Evolutionary conservation across 2,797 vertebrate species (phyloP).

Genomic region (Streptopelia turtur): DNA sequence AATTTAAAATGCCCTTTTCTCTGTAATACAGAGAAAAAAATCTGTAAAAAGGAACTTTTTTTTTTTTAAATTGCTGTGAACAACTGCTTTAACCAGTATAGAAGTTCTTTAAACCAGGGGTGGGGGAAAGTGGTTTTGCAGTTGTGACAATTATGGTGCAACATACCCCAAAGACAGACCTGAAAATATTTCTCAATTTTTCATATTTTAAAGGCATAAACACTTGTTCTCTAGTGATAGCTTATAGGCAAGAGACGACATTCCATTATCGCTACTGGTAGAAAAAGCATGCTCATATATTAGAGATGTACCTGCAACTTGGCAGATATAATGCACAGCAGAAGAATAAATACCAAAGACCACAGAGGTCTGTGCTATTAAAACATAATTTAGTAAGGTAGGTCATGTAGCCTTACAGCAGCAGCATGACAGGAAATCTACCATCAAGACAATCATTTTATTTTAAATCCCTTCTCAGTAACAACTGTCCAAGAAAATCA

Average conservation of each 20-base stretch:
- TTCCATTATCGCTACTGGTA: not conserved
- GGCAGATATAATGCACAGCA: constrained; percentile 11
- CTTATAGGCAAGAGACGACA: not conserved
- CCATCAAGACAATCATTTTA: constrained; percentile 32
- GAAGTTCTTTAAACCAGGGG: not conserved
- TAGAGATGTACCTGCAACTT: not conserved
- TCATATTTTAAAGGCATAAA: not conserved
- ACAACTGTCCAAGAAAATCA: not conserved
- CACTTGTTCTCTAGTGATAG: not conserved
- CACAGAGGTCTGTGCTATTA: constrained; percentile 18
- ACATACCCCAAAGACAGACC: not conserved
- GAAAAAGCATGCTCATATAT: not conserved
- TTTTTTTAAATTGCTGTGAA: not conserved
- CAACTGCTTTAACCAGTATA: not conserved
- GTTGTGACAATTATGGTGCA: not conserved
- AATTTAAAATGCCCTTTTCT: constrained; percentile 28
- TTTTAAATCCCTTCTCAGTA: constrained; percentile 6
- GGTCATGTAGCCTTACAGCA: not conserved
- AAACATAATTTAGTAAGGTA: constrained; percentile 28
- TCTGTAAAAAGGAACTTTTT: not conserved
- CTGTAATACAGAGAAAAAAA: not conserved
- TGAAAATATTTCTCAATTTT: not conserved
- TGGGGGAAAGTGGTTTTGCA: not conserved
- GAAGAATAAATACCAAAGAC: constrained; percentile 29
- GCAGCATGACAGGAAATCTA: constrained; percentile 20